Evolutionary conservation across 1,140 invertebrate species (phyloP).

Genomic region (Aculops lycopersici): DNA sequence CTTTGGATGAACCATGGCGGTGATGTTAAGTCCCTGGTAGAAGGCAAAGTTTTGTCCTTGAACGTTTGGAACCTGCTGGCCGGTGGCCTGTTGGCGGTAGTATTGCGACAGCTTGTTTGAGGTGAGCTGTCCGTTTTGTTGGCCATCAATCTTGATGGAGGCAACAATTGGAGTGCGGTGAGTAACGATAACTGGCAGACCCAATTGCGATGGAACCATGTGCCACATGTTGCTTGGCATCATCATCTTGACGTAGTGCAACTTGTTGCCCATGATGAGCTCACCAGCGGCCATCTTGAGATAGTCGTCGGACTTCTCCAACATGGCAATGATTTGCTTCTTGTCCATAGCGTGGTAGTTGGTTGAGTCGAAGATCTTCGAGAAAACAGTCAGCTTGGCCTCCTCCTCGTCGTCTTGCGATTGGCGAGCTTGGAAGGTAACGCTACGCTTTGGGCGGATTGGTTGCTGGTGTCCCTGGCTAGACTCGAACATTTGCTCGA

Average conservation of each 20-base stretch:
- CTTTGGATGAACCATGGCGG: conserved; percentile 5
- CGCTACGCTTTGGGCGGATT: background rate
- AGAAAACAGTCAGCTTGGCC: conserved; percentile 7
- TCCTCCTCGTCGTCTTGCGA: no score
- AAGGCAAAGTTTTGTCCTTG: no score
- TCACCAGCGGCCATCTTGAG: conserved; percentile 1
- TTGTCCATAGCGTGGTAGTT: conserved; percentile 8
- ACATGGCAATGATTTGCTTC: conserved; percentile 3
- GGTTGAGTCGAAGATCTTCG: conserved; percentile 9
- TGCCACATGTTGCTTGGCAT: conserved; percentile 7
- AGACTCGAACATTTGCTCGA: background rate
- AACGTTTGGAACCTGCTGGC: no score
- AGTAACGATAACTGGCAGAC: conserved; percentile 8
- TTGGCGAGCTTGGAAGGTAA: no score
- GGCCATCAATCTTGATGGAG: conserved; percentile 5
- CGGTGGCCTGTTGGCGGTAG: background rate
- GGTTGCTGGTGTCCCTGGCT: background rate
- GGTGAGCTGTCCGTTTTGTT: conserved; percentile 1
- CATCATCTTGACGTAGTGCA: conserved; percentile 9
- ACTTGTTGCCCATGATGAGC: conserved; percentile 1
- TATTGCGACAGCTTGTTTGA: conserved; percentile 1
- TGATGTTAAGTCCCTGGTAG: conserved; percentile 7
- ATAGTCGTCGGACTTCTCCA: conserved; percentile 6
- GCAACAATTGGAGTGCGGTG: conserved; percentile 7
- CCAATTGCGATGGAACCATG: conserved; percentile 8